Percentiles rank a stretch among this genome's conserved stretches.
phyloP scores from a whole-genome alignment of 1,140 invertebrate species.

The Macrocentrus cingulum region DNA sequence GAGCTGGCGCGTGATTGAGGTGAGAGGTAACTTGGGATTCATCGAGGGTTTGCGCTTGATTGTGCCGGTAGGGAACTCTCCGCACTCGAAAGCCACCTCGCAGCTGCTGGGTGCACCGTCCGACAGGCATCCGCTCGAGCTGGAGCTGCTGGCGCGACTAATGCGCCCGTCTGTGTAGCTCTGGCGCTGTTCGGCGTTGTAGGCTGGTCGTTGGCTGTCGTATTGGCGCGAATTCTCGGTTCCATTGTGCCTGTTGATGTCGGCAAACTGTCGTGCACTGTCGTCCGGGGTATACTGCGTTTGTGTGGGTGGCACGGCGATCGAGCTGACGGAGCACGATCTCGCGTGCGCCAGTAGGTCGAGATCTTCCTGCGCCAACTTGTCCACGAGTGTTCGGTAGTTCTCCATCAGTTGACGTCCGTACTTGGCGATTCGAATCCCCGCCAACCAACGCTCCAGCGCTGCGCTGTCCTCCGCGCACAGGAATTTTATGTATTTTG shows the following conservation, averaged over 20 bases:
- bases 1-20: slow-evolving; percentile 84
- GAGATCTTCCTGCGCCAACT: slow-evolving; percentile 81
- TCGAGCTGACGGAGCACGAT: slow-evolving; percentile 73
- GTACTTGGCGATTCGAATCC: slow-evolving; percentile 93
- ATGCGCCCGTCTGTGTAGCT: slow-evolving; percentile 60
- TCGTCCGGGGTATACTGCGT: slow-evolving; percentile 51
- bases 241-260: slow-evolving; percentile 58
- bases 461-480: slow-evolving; percentile 89
- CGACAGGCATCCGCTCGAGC: slow-evolving; percentile 77
- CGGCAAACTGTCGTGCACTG: slow-evolving; percentile 55
- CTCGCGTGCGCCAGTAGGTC: slow-evolving; percentile 77
- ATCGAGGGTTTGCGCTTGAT: slow-evolving; percentile 87
- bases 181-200: slow-evolving; percentile 57
- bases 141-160: slow-evolving; percentile 75
- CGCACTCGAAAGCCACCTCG: slow-evolving; percentile 62
- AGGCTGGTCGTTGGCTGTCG: slow-evolving; percentile 56
- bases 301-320: slow-evolving; percentile 56
- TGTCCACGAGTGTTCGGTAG: slow-evolving; percentile 79
- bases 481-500: slow-evolving; percentile 96
- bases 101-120: slow-evolving; percentile 70
- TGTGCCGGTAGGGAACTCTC: slow-evolving; percentile 64
- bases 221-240: slow-evolving; percentile 59
- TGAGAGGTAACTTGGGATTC: slow-evolving; percentile 87
- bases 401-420: slow-evolving; percentile 82
- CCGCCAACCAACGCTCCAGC: slow-evolving; percentile 90